Percentiles rank a stretch among this genome's conserved stretches.
Evolutionary conservation across 2,113 vertebrate species (phyloP).

Genomic region (Phrynosoma blainvillii): DNA sequence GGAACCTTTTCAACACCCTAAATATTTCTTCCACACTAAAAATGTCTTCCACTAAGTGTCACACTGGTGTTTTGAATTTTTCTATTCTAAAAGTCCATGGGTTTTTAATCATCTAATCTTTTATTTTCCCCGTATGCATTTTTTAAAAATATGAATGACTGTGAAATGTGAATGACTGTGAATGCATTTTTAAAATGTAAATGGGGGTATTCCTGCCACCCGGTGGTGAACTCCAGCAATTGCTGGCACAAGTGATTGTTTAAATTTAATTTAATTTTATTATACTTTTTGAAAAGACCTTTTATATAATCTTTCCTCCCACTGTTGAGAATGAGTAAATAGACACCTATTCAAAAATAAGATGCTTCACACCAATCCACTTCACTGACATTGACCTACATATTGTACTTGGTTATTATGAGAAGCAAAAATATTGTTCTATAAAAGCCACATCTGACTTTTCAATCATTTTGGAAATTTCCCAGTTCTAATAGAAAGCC

Average conservation of each 20-base stretch:
- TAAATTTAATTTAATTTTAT: too few relatives aligned
- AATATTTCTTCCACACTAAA: too few relatives aligned
- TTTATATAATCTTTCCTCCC: too few relatives aligned
- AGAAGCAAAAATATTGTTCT: neutral
- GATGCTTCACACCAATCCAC: neutral
- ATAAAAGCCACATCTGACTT: neutral
- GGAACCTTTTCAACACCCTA: too few relatives aligned
- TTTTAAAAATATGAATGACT: neutral
- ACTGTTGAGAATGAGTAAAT: neutral
- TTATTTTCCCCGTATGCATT: neutral
- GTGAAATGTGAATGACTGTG: too few relatives aligned
- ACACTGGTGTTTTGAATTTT: neutral
- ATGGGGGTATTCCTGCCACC: conserved; percentile 36
- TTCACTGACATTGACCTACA: neutral
- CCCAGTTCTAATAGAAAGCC: neutral
- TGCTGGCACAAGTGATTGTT: neutral
- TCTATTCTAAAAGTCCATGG: neutral
- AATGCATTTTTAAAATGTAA: neutral
- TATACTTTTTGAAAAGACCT: neutral
- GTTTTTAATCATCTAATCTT: neutral
- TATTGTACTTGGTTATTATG: neutral
- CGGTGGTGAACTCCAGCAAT: conserved; percentile 22
- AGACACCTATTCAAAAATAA: neutral
- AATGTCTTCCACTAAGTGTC: neutral
- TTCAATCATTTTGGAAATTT: neutral